A percentile compares a stretch with the other conserved stretches of the same genome.
Conservation (phyloP, 1,140 invertebrate species). For the Drosophila simulans region DNA sequence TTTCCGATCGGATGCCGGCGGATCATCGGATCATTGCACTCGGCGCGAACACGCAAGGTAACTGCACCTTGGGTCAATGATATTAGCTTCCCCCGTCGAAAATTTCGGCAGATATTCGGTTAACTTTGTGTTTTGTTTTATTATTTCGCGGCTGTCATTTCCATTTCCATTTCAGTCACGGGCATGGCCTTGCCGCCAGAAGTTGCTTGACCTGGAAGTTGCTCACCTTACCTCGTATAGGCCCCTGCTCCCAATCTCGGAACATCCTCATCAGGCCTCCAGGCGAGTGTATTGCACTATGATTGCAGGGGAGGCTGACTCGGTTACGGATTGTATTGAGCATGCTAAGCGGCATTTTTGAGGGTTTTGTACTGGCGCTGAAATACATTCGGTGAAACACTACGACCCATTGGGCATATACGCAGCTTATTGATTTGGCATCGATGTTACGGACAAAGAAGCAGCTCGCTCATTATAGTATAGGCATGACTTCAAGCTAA, state of each 20-base stretch:
- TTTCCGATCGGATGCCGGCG: slow-evolving; percentile 17
- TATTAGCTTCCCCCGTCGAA: slow-evolving; percentile 48
- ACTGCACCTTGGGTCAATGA: slow-evolving; percentile 80
- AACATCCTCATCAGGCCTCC: slow-evolving; percentile 25
- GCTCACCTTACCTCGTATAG: slow-evolving; percentile 24
- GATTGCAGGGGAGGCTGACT: slow-evolving; percentile 41
- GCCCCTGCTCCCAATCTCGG: neutral
- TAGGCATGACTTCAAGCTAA: neutral
- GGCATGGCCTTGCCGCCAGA: slow-evolving; percentile 53
- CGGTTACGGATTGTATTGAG: slow-evolving; percentile 8
- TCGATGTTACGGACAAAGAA: slow-evolving; percentile 3
- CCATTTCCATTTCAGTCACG: slow-evolving; percentile 48
- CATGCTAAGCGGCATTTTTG: neutral
- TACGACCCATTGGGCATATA: slow-evolving; percentile 1
- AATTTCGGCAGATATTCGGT: slow-evolving; percentile 38
- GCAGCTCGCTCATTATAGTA: neutral
- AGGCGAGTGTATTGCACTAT: slow-evolving; percentile 62
- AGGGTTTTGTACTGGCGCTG: slow-evolving; percentile 21
- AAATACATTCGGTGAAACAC: slow-evolving; percentile 22
- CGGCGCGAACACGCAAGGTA: slow-evolving; percentile 55
- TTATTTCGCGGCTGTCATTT: slow-evolving; percentile 40
- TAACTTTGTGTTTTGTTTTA: slow-evolving; percentile 23
- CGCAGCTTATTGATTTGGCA: slow-evolving; percentile 7
- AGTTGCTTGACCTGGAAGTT: slow-evolving; percentile 76
- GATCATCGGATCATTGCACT: slow-evolving; percentile 65